Evolutionary conservation across 2,888 invertebrate genomes (phyloP).

Genomic region (Pyrocoelia pectoralis): DNA sequence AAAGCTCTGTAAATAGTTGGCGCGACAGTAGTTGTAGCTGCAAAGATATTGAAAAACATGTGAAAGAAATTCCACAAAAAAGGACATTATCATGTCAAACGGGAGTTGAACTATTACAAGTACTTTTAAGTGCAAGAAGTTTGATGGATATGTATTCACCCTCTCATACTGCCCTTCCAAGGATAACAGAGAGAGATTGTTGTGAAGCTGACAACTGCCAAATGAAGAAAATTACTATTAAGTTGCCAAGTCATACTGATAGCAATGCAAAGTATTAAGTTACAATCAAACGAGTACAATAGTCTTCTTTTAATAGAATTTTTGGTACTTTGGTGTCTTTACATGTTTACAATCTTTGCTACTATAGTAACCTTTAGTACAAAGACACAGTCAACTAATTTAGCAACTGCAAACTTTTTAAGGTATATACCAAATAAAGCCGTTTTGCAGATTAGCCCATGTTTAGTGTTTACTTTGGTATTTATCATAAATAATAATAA

Average conservation of each 20-base stretch:
- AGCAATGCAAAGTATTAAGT: constrained; percentile 7
- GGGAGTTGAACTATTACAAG: constrained; percentile 55
- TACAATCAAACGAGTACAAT: background rate
- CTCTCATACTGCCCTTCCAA: constrained; percentile 40
- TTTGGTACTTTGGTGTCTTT: no score
- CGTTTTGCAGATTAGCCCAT: no score
- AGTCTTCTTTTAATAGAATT: no score
- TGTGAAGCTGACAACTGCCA: constrained; percentile 57
- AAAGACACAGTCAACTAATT: no score
- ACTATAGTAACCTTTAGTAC: no score
- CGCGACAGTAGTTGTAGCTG: constrained; percentile 46
- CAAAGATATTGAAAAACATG: constrained; percentile 34
- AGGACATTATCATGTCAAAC: constrained; percentile 60
- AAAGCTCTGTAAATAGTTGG: constrained; percentile 55
- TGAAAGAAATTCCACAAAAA: constrained; percentile 44
- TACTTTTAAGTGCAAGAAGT: constrained; percentile 50
- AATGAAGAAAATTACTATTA: constrained; percentile 60
- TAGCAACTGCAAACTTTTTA: no score
- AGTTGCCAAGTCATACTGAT: constrained; percentile 45
- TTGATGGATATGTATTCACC: constrained; percentile 47
- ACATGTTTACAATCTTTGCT: no score
- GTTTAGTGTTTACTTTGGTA: no score
- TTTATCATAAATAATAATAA: no score
- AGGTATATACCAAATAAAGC: no score
- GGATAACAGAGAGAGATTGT: constrained; percentile 53